Evolutionary conservation across 2,797 vertebrate species (phyloP).

Genomic region (Benthosema pterotum): DNA sequence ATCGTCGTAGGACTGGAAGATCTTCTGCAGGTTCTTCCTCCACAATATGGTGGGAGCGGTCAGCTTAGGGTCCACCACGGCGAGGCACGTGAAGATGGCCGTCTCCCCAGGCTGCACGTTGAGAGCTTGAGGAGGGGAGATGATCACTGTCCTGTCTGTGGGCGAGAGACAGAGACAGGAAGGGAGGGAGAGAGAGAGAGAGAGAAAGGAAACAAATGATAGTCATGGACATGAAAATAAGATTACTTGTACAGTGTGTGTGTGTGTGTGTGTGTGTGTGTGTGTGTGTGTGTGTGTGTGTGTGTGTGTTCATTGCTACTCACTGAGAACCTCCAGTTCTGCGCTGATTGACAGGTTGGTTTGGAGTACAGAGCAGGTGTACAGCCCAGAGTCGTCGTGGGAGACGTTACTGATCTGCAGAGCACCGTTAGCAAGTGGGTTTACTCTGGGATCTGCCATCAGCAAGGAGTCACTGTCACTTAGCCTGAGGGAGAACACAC

Average conservation of each 20-base stretch:
- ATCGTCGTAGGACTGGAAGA: conserved; percentile 76
- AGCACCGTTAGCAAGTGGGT: conserved; percentile 78
- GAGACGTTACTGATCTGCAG: conserved; percentile 82
- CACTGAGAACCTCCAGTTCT: conserved; percentile 83
- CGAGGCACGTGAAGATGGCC: conserved; percentile 82
- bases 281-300: conserved; percentile 13
- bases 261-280: conserved; percentile 12
- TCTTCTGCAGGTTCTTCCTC: conserved; percentile 76
- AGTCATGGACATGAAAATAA: conserved; percentile 14
- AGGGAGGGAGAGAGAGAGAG: conserved; percentile 12
- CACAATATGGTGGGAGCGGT: conserved; percentile 75
- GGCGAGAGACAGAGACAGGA: conserved; percentile 17
- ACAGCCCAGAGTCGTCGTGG: conserved; percentile 78
- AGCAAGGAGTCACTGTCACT: conserved; percentile 56
- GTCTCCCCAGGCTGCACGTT: conserved; percentile 78
- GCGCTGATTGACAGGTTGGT: conserved; percentile 80
- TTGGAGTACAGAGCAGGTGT: conserved; percentile 82
- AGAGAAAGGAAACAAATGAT: conserved; percentile 17
- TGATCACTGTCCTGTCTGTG: conserved; percentile 86
- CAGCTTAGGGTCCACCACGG: conserved; percentile 79
- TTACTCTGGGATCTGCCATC: conserved; percentile 79
- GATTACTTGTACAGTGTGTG: conserved; percentile 21
- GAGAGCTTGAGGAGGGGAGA: conserved; percentile 71
- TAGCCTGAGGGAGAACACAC: conserved; percentile 60
- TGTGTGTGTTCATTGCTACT: conserved; percentile 57